A percentile compares a stretch with the other conserved stretches of the same genome.
phyloP scores from a whole-genome alignment of 2,888 invertebrate species.

The Lysandra bellargus region DNA sequence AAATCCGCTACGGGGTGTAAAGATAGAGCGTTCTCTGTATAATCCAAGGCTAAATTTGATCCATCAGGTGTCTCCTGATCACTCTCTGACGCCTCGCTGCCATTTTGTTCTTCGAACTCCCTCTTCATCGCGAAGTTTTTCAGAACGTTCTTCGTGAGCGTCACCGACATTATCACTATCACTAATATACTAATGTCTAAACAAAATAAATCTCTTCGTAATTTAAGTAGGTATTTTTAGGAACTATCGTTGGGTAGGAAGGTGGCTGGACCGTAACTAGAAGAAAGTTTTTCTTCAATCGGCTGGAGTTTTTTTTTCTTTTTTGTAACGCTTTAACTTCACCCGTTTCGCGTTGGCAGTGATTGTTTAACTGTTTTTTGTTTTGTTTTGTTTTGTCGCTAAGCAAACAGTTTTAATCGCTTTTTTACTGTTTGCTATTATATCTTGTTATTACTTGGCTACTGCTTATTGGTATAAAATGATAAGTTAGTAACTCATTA shows the following conservation, averaged over 20 bases:
- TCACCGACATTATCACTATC: constrained; percentile 61
- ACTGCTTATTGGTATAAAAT: too few species aligned
- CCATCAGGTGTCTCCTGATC: constrained; percentile 66
- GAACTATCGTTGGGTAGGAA: constrained; percentile 81
- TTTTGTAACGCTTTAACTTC: constrained; percentile 42
- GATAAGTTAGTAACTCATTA: too few species aligned
- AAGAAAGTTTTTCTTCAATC: constrained; percentile 38
- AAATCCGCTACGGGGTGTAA: constrained; percentile 72
- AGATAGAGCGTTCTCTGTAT: constrained; percentile 65
- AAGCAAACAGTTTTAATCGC: not conserved
- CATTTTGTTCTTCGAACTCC: constrained; percentile 66
- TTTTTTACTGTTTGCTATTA: not conserved
- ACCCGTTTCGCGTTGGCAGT: constrained; percentile 48
- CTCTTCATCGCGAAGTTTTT: constrained; percentile 74
- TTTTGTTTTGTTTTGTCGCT: constrained; percentile 29
- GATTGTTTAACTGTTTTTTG: constrained; percentile 28
- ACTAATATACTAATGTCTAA: constrained; percentile 50
- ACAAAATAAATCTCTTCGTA: constrained; percentile 74
- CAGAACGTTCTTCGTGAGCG: constrained; percentile 64
- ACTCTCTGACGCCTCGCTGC: constrained; percentile 67
- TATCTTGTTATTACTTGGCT: not conserved
- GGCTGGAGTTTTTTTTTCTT: constrained; percentile 30
- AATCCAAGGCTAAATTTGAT: constrained; percentile 61
- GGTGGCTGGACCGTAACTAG: constrained; percentile 68
- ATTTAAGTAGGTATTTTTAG: constrained; percentile 77